These are phyloP conservation scores for Sceloporus undulatus DNA, from an alignment of 2,113 vertebrate genomes.

Conservation along the genomic window DNA sequence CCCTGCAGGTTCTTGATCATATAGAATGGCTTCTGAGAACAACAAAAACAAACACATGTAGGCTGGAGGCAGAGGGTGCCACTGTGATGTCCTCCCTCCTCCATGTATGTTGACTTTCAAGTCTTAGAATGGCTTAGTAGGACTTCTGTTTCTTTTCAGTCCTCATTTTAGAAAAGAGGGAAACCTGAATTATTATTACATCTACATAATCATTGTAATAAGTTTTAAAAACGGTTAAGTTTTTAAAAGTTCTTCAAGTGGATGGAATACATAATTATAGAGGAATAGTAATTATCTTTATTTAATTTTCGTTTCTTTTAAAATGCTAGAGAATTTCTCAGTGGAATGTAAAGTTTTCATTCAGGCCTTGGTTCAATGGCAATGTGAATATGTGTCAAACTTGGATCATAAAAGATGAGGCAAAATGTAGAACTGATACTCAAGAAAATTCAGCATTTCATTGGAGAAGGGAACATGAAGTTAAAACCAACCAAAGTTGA, in stretches of 20 bases:
- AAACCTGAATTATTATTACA: constrained; percentile 20
- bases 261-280: neutral
- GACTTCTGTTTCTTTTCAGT: too few species aligned
- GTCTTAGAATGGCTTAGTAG: neutral
- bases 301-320: constrained; percentile 11
- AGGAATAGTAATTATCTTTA: neutral
- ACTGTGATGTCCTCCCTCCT: neutral
- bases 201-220: neutral
- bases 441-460: too few species aligned
- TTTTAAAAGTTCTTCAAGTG: constrained; percentile 27
- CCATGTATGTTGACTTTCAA: neutral
- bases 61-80: neutral
- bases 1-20: neutral
- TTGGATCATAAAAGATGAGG: neutral
- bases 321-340: neutral
- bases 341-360: constrained; percentile 1
- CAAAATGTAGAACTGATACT: neutral
- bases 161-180: neutral
- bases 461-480: too few species aligned
- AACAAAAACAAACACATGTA: neutral
- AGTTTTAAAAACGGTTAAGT: neutral
- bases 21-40: neutral
- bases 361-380: neutral
- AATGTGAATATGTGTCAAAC: neutral
- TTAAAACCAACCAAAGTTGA: neutral